Evolutionary conservation across 2,888 invertebrate genomes (phyloP).

Genomic region (Drosophila mulleri): DNA sequence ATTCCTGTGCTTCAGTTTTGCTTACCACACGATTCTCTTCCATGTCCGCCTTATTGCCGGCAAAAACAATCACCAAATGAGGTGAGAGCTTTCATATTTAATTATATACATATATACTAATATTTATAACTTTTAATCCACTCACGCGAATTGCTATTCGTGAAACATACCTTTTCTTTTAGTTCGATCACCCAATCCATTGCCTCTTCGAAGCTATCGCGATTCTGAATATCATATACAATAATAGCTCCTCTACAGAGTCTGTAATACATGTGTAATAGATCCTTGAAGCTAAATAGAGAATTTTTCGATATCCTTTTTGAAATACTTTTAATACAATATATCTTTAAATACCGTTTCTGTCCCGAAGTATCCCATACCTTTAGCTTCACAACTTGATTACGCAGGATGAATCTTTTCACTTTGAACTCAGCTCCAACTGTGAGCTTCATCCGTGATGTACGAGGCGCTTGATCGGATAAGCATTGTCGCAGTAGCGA

Average conservation of each 20-base stretch:
- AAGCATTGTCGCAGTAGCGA: constrained; percentile 32
- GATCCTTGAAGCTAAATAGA: constrained; percentile 32
- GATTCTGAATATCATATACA: constrained; percentile 49
- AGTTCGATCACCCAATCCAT: constrained; percentile 37
- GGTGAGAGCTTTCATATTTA: neutral
- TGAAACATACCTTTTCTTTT: constrained; percentile 24
- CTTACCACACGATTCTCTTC: constrained; percentile 17
- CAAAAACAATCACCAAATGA: constrained; percentile 34
- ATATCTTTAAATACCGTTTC: constrained; percentile 24
- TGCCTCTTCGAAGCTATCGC: constrained; percentile 26
- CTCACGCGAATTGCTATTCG: neutral
- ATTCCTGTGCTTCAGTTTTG: constrained; percentile 28
- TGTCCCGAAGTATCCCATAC: constrained; percentile 50
- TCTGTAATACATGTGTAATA: constrained; percentile 24
- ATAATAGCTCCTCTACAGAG: constrained; percentile 39
- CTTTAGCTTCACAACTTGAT: constrained; percentile 13
- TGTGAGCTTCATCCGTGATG: neutral
- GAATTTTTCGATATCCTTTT: neutral
- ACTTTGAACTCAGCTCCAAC: constrained; percentile 30
- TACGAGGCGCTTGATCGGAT: neutral
- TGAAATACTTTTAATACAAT: neutral
- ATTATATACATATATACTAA: neutral
- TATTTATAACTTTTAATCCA: neutral
- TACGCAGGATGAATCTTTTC: neutral
- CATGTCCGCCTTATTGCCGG: constrained; percentile 46